Base-by-base conservation (phyloP, 2,888 invertebrate species). In the Metellina segmentata region DNA sequence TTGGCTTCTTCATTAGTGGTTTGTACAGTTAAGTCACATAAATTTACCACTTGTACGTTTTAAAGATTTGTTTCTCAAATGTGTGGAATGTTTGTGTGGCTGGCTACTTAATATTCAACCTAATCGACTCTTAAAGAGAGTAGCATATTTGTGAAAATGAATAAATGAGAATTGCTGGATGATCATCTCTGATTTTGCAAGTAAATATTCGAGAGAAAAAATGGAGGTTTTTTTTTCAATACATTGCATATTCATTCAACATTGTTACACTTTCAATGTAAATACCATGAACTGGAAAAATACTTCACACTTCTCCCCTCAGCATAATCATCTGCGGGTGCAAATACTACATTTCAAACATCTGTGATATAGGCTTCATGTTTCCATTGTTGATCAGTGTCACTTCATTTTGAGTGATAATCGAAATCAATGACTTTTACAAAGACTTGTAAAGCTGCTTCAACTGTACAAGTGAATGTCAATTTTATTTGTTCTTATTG, bases 341-440 rank as follows among this genome's bases (percentile, higher is more conserved):
- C 9, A 69, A 74, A 61, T 51, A 52, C 34, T 48, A 16, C 85
- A 85, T 51, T 75, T 85, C 19, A 61, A 85, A 72, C 34, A 53
- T 85, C 85, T 85, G 85, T 85, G 85, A 85, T 85, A 83, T 74
- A 74, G 34, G 72, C 52, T 51, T 53, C 53, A 74, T 20, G 49
- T 75, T 52, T 61, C 16, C 52, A n/a, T 61, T 61, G 11, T 13
- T 79, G 6, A 71, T n/a, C 20, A 53, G 48, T 34, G 7, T 75
- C 51, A 75, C 20, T 75, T 74, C 16, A 53, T 53, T 53, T 74
- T 75, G 34, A 34, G 34, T 75, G n/a, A 52, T 71, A 16, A 51
- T 6, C 19, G 49, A 51, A 70, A 71, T 49, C 34, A 79, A 6
- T 11, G 13, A 34, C 53, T 16, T 13, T 51, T 51, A n/a, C 77